Evolutionary conservation across 2,888 invertebrate genomes (phyloP), one percentile per base, ranked within the genome.

Genomic region (Epistrophella euchroma): DNA sequence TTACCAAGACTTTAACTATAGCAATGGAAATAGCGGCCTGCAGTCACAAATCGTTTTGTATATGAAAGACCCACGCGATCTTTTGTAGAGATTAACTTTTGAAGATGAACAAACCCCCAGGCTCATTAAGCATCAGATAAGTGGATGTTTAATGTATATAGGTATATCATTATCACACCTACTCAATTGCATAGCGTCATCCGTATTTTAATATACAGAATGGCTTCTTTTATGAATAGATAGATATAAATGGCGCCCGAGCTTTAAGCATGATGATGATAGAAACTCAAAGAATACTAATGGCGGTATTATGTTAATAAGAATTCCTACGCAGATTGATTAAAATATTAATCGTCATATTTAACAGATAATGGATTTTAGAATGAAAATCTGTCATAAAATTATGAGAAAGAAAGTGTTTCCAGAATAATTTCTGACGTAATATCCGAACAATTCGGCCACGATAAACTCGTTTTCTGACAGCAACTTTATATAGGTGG

Each of bases 241-340:
- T 0, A 25, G 2, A 28, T n/a, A n/a, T n/a, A 4, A 4, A 66
- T 47, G 45, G 32, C 32, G 64, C 32, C 32, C 64, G 10, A 17
- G 11, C 9, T 7, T 11, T 11, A 13, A 58, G 10, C 35, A 10
- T 28, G 58, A 1, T 58, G 40, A 45, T 45, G 32, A 47, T 47
- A 47, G 35, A 47, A 47, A 66, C 47, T 56, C 2, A 55, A 35
- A 37, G 77, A 82, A 83, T 78, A 78, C 45, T 47, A 45, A 78
- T 83, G 6, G 83, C 22, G 37, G 43, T 40, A 78, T 83, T 83
- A 83, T 83, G 78, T 6, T 47, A 70, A 83, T 83, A 32, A 50
- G 6, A 71, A 50, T 58, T 66, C 73, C 50, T 40, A 37, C 15
- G 13, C 32, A 47, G 32, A 19, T 66, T 19, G 35, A 32, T 66